Evolutionary conservation across 1,140 invertebrate genomes (phyloP).

Genomic region (Anagrus nilaparvatae): DNA sequence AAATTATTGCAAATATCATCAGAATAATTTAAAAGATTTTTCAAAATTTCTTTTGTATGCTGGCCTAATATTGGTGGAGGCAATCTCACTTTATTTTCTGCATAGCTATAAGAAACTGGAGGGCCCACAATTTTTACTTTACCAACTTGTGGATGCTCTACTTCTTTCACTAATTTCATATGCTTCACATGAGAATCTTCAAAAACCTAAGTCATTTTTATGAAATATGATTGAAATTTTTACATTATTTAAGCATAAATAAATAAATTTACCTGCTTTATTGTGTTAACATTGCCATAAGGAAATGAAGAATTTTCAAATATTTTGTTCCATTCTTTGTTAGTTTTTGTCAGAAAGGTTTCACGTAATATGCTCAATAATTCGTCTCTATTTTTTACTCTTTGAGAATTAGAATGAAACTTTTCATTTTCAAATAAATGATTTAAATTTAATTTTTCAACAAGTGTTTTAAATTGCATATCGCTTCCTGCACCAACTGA

Average conservation of each 20-base stretch:
- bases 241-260: too few species aligned
- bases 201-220: too few species aligned
- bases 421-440: conserved; percentile 52
- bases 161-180: conserved; percentile 64
- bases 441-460: conserved; percentile 50
- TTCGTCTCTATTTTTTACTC: conserved; percentile 67
- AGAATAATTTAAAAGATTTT: conserved; percentile 56
- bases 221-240: conserved; percentile 18
- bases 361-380: conserved; percentile 54
- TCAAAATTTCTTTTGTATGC: conserved; percentile 73
- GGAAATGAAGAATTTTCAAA: conserved; percentile 73
- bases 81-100: conserved; percentile 54
- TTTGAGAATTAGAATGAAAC: conserved; percentile 59
- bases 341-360: conserved; percentile 56
- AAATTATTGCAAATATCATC: conserved; percentile 50
- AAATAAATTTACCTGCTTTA: conserved; percentile 48
- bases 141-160: conserved; percentile 62
- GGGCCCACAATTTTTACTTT: conserved; percentile 75
- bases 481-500: conserved; percentile 78
- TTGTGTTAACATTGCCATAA: conserved; percentile 80
- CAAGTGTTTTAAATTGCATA: conserved; percentile 62
- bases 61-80: conserved; percentile 81
- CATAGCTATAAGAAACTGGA: conserved; percentile 68
- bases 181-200: conserved; percentile 73
- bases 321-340: conserved; percentile 62